These are phyloP conservation scores for Linnaemya vulpina DNA, from an alignment of 2,888 invertebrate genomes.

Conservation along the genomic window DNA sequence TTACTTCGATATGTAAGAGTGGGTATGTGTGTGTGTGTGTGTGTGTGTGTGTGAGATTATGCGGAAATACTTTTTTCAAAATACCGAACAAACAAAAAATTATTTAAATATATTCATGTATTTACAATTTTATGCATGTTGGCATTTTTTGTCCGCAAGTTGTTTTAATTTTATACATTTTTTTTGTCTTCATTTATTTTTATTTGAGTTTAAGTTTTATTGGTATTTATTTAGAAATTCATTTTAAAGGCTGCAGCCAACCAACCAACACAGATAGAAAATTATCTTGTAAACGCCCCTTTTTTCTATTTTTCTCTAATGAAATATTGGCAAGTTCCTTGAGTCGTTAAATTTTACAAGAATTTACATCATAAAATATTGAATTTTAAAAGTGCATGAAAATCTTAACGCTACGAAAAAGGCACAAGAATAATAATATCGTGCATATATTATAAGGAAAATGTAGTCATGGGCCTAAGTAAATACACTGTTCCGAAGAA, in stretches of 20 bases:
- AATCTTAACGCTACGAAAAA: not conserved
- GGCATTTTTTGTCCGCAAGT: not conserved
- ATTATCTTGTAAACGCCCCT: constrained; percentile 58
- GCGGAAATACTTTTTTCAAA: constrained; percentile 67
- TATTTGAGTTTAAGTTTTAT: constrained; percentile 20
- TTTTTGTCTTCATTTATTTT: not conserved
- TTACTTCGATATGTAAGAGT: too few species aligned
- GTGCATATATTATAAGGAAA: not conserved
- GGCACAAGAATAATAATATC: not conserved
- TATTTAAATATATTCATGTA: constrained; percentile 66
- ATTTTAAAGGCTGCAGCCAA: constrained; percentile 37
- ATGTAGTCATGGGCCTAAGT: too few species aligned
- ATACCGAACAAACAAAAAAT: constrained; percentile 58
- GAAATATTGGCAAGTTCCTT: constrained; percentile 64
- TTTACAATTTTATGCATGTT: not conserved
- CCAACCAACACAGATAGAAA: constrained; percentile 28
- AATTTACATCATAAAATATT: constrained; percentile 38
- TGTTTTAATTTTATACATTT: not conserved
- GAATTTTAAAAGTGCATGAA: not conserved
- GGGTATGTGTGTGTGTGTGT: not conserved
- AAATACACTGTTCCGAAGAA: too few species aligned
- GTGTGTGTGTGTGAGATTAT: constrained; percentile 33
- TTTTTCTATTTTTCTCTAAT: constrained; percentile 55
- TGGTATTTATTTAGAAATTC: constrained; percentile 24
- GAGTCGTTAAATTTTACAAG: constrained; percentile 24